These are phyloP conservation scores for Harlomillsia oculata DNA, from an alignment of 1,140 invertebrate genomes.

Conservation along the genomic window DNA sequence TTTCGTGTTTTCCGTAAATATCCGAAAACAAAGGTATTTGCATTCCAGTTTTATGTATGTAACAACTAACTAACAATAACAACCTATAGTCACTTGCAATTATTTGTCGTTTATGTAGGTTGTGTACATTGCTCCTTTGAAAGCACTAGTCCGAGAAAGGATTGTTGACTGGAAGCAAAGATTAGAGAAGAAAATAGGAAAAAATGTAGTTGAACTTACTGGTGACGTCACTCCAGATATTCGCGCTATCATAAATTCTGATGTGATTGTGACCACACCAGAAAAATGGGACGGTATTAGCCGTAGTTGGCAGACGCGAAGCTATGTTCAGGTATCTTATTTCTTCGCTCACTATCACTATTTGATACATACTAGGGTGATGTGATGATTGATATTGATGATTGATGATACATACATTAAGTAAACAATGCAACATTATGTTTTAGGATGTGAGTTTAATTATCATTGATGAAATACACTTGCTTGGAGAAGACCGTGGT, in stretches of 20 bases:
- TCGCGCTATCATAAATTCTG: conserved; percentile 66
- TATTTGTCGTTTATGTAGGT: conserved; percentile 49
- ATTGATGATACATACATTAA: too few relatives aligned
- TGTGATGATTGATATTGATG: too few relatives aligned
- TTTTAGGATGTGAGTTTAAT: conserved; percentile 73
- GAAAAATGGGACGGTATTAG: conserved; percentile 99
- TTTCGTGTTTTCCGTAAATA: conserved; percentile 80
- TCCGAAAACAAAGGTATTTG: conserved; percentile 66
- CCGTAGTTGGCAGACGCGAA: conserved; percentile 90
- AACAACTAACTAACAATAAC: too few relatives aligned
- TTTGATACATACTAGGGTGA: too few relatives aligned
- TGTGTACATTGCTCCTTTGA: conserved; percentile 97
- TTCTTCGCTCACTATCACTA: too few relatives aligned
- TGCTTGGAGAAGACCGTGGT: conserved; percentile 80
- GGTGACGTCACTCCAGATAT: conserved; percentile 92
- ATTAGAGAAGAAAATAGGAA: conserved; percentile 64
- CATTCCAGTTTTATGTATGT: conserved; percentile 8
- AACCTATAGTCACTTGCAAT: too few relatives aligned
- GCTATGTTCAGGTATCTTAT: conserved; percentile 64
- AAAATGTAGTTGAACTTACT: conserved; percentile 90
- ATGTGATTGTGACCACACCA: conserved; percentile 95
- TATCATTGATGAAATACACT: conserved; percentile 97
- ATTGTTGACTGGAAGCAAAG: conserved; percentile 93
- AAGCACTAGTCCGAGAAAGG: conserved; percentile 91
- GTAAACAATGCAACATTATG: too few relatives aligned